Percentiles rank a stretch among this genome's conserved stretches.
Conservation (phyloP, 2,113 vertebrate genomes). For the Chiloscyllium plagiosum region DNA sequence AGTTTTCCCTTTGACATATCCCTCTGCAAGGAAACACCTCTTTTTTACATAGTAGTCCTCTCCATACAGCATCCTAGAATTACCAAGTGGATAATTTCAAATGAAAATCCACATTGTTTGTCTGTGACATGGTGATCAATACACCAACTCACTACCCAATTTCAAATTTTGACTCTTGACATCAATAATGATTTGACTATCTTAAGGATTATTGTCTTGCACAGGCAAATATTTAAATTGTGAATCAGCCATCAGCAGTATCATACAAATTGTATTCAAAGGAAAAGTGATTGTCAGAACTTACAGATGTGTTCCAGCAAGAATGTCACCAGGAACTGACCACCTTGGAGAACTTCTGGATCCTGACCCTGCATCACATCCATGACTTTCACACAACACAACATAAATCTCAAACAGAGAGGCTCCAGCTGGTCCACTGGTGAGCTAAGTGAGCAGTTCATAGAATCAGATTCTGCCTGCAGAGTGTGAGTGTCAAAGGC, state of each 20-base stretch:
- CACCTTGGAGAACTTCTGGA: too few relatives aligned
- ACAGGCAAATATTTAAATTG: background rate
- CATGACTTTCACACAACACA: too few relatives aligned
- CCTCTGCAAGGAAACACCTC: background rate
- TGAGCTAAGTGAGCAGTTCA: too few relatives aligned
- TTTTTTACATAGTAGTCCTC: background rate
- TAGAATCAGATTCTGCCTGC: too few relatives aligned
- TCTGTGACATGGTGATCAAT: background rate
- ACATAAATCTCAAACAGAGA: too few relatives aligned
- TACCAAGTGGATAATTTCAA: slow-evolving; percentile 1
- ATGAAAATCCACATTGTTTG: background rate
- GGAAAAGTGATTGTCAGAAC: background rate
- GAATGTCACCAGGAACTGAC: too few relatives aligned
- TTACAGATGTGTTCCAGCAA: background rate
- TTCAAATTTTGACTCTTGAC: background rate
- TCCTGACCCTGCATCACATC: too few relatives aligned
- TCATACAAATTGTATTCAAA: background rate
- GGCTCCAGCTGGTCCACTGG: too few relatives aligned
- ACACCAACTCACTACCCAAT: background rate
- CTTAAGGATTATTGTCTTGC: background rate
- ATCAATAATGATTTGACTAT: background rate
- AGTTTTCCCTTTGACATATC: background rate
- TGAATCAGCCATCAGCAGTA: background rate
- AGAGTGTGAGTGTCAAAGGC: too few relatives aligned
- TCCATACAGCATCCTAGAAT: background rate